These are phyloP conservation scores for Apis laboriosa DNA, from an alignment of 1,140 invertebrate genomes.

Conservation along the genomic window DNA sequence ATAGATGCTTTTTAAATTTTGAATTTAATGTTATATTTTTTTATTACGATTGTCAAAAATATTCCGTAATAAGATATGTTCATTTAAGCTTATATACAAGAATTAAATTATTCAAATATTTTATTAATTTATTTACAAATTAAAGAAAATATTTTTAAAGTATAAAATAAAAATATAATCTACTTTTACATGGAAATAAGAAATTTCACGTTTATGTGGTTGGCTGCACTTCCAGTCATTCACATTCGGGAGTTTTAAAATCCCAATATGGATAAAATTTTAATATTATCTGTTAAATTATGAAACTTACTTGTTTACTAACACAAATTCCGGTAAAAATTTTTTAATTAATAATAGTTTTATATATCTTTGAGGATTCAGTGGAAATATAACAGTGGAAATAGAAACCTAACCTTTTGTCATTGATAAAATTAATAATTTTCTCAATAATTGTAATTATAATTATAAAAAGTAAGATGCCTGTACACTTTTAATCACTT, in stretches of 20 bases:
- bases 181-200: not conserved
- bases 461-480: not conserved
- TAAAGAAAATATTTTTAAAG: not conserved
- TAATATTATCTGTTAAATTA: not conserved
- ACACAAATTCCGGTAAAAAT: not conserved
- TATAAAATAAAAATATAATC: not conserved
- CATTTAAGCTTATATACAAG: not conserved
- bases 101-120: not conserved
- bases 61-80: no score
- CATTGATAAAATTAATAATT: not conserved
- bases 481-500: not conserved
- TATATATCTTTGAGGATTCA: not conserved
- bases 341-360: not conserved
- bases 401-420: constrained; percentile 4
- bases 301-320: not conserved
- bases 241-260: constrained; percentile 23
- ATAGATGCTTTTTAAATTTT: not conserved
- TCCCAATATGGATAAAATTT: not conserved
- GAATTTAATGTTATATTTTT: not conserved
- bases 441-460: not conserved
- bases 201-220: not conserved
- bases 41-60: not conserved
- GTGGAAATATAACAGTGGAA: not conserved
- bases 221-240: not conserved
- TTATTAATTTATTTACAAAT: not conserved